phyloP scores from a whole-genome alignment of 2,113 vertebrate species.

The Laticauda laticaudata region DNA sequence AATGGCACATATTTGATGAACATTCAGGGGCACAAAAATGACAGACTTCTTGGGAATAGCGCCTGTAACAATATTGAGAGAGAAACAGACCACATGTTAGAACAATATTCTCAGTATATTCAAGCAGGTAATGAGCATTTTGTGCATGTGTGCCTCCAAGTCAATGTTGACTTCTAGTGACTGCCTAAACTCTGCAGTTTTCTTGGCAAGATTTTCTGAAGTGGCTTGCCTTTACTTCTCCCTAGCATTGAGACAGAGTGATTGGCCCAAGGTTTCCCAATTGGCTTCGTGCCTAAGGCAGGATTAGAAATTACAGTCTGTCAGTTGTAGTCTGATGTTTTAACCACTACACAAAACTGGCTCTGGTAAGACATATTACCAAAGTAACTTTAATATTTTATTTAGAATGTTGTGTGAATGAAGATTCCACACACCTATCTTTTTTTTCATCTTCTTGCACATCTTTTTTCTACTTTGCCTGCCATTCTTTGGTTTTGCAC shows the following conservation, averaged over 20 bases:
- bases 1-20: constrained; percentile 34
- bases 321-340: neutral
- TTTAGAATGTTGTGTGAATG: neutral
- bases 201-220: neutral
- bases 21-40: constrained; percentile 35
- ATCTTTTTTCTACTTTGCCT: neutral
- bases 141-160: neutral
- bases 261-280: neutral
- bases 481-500: neutral
- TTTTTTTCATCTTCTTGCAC: neutral
- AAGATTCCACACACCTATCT: neutral
- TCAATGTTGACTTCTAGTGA: neutral
- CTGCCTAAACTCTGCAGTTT: neutral
- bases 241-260: neutral
- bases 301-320: neutral
- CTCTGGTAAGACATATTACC: neutral
- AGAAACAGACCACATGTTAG: neutral
- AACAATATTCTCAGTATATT: neutral
- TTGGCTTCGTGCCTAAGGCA: neutral
- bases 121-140: neutral
- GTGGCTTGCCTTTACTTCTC: neutral
- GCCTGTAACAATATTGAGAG: neutral
- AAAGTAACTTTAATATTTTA: neutral
- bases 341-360: neutral
- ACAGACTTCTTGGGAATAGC: constrained; percentile 17